phyloP scores from a whole-genome alignment of 2,888 invertebrate species.

The Mimachlamys varia region DNA sequence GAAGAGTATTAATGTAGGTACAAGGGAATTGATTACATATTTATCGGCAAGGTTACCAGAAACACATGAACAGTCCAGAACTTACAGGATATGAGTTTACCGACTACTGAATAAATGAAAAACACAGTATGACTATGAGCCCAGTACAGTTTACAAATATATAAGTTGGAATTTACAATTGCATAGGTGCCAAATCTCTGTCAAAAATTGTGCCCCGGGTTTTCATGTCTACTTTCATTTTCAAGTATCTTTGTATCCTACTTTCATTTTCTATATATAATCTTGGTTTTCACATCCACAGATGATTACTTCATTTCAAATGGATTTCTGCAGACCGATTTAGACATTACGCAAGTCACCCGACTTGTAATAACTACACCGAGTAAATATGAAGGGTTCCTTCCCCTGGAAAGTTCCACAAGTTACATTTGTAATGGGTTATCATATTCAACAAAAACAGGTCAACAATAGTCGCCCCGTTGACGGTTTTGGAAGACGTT shows the following conservation, averaged over 20 bases:
- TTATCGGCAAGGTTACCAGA: background rate
- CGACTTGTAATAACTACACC: background rate
- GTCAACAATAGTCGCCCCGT: background rate
- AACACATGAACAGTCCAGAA: background rate
- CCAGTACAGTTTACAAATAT: conserved; percentile 12
- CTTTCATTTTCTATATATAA: conserved; percentile 10
- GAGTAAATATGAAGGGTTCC: background rate
- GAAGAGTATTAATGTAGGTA: background rate
- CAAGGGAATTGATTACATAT: background rate
- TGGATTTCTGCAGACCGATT: conserved; percentile 23
- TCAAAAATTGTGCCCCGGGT: conserved; percentile 20
- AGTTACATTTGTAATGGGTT: background rate
- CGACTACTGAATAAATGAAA: background rate
- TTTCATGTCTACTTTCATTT: conserved; percentile 5
- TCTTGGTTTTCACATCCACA: background rate
- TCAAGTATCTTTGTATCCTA: background rate
- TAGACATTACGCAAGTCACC: background rate
- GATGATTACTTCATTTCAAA: background rate
- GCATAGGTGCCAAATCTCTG: conserved; percentile 34
- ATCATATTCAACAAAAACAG: background rate
- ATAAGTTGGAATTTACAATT: conserved; percentile 29
- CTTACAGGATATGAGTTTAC: background rate
- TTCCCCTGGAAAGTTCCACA: background rate
- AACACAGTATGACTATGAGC: conserved; percentile 1
- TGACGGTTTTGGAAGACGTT: conserved; percentile 6